These are phyloP conservation scores for Bursaphelenchus okinawaensis DNA, from an alignment of 2,888 invertebrate genomes.

Conservation along the genomic window DNA sequence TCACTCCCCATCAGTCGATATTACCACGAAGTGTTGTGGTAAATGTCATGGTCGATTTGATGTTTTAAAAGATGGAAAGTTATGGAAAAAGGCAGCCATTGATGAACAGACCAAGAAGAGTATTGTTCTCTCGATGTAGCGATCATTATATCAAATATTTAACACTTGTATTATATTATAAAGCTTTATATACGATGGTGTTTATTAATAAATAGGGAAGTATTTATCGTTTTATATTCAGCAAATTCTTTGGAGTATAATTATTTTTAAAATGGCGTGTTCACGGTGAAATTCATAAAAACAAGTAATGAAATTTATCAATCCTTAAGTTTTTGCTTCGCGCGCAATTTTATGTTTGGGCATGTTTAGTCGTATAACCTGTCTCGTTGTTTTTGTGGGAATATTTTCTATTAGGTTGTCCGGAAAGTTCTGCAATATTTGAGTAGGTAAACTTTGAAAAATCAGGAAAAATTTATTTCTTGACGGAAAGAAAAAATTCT, in stretches of 20 bases:
- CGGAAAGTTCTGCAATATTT: no score
- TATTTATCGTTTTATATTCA: no score
- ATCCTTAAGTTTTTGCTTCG: no score
- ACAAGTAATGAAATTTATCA: no score
- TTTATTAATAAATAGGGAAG: no score
- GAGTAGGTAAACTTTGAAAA: no score
- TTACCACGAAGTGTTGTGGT: neutral
- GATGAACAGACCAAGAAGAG: neutral
- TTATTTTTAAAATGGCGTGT: no score
- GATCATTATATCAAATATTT: neutral
- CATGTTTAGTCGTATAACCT: neutral
- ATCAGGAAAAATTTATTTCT: no score
- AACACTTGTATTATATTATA: neutral
- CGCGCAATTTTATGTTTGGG: neutral
- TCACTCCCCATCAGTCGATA: neutral
- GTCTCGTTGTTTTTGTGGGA: neutral
- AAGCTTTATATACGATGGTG: neutral
- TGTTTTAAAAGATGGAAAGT: neutral
- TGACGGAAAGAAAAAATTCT: no score
- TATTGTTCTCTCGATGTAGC: neutral
- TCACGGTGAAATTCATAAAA: no score
- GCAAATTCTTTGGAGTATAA: no score
- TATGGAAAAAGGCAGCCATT: neutral
- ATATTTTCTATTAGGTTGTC: no score
- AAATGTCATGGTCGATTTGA: neutral